These are phyloP conservation scores for Alosa sapidissima DNA, from an alignment of 2,797 vertebrate genomes.

Conservation along the genomic window DNA sequence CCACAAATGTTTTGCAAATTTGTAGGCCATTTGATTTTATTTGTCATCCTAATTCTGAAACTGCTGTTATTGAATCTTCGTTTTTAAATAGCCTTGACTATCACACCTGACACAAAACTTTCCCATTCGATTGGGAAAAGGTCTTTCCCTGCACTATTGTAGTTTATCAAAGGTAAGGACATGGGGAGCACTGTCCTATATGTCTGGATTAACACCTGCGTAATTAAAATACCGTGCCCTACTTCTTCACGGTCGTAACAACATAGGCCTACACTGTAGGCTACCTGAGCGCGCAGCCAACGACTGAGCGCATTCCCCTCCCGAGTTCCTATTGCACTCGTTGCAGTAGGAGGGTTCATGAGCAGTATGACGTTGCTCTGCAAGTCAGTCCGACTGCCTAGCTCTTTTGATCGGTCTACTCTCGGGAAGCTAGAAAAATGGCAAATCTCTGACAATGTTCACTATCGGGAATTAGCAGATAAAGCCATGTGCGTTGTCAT, in stretches of 20 bases:
- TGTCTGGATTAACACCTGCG: conserved; percentile 43
- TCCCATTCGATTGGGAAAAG: not conserved
- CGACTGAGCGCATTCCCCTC: conserved; percentile 47
- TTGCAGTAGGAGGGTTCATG: conserved; percentile 79
- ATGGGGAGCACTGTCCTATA: conserved; percentile 60
- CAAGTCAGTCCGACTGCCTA: conserved; percentile 73
- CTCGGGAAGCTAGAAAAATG: conserved; percentile 53
- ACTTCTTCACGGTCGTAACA: conserved; percentile 35
- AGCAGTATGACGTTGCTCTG: conserved; percentile 77
- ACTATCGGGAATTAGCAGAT: conserved; percentile 64
- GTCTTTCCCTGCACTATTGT: not conserved
- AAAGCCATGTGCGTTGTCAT: conserved; percentile 63
- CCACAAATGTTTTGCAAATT: not conserved
- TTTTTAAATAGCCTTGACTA: not conserved
- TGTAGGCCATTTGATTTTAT: not conserved
- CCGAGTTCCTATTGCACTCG: conserved; percentile 73
- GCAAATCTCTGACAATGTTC: conserved; percentile 58
- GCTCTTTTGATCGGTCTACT: conserved; percentile 72
- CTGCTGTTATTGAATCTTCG: not conserved
- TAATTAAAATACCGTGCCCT: conserved; percentile 50
- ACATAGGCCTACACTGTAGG: conserved; percentile 37
- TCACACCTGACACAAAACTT: not conserved
- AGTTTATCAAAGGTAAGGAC: not conserved
- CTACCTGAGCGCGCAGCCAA: conserved; percentile 60
- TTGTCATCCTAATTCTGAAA: not conserved